A percentile compares a stretch with the other conserved stretches of the same genome.
phyloP scores from a whole-genome alignment of 2,797 vertebrate species.

The Diplodus sargus region DNA sequence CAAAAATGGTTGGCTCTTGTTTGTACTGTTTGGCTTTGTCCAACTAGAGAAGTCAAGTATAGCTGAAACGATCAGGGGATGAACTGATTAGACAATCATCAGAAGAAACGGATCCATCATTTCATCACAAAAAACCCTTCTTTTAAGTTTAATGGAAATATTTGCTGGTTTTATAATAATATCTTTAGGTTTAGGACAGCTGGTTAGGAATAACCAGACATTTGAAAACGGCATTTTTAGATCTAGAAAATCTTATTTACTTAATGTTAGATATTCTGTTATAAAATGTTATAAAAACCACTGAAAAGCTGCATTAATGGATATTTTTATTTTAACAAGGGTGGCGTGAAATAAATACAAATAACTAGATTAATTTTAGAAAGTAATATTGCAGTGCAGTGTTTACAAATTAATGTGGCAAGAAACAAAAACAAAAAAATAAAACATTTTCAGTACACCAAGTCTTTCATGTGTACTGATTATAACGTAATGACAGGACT shows the following conservation, averaged over 20 bases:
- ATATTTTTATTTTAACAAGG: neutral
- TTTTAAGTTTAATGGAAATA: neutral
- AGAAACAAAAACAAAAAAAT: neutral
- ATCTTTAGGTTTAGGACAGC: neutral
- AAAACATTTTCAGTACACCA: too few species aligned
- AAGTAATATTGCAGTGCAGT: neutral
- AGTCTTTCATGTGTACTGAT: neutral
- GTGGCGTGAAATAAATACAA: too few species aligned
- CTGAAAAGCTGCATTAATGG: neutral
- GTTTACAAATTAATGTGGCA: neutral
- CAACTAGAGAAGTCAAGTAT: neutral
- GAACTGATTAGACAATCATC: neutral
- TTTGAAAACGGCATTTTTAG: neutral
- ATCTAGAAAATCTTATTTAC: too few species aligned
- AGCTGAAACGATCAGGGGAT: neutral
- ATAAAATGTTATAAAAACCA: neutral
- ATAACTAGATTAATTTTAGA: too few species aligned
- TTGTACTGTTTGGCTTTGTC: neutral
- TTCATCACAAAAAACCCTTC: fast-evolving
- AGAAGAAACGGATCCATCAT: neutral
- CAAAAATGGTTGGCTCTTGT: conserved; percentile 2
- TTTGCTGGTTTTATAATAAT: neutral
- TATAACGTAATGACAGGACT: neutral
- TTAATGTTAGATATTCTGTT: neutral
- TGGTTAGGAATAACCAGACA: neutral